These are phyloP conservation scores for Parthenolecanium corni DNA, from an alignment of 2,888 invertebrate genomes.

Conservation along the genomic window DNA sequence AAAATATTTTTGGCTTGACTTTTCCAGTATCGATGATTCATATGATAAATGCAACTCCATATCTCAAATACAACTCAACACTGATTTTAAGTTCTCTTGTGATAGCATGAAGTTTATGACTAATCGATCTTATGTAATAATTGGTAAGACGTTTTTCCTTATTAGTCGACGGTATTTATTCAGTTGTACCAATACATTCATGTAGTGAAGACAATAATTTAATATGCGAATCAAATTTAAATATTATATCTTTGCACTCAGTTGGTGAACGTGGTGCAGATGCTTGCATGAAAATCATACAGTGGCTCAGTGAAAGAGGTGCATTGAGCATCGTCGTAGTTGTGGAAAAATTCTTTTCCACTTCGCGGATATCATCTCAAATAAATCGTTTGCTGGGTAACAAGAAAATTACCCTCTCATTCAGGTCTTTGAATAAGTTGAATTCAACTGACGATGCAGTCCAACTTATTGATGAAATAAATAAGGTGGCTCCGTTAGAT, in stretches of 20 bases:
- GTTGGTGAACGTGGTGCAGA: neutral
- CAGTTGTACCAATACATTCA: too few species aligned
- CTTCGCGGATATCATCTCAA: constrained; percentile 20
- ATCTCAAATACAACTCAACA: too few species aligned
- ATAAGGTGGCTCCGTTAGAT: constrained; percentile 13
- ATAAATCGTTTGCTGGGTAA: constrained; percentile 26
- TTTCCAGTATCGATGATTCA: too few species aligned
- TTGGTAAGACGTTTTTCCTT: neutral
- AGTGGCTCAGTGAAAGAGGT: constrained; percentile 29
- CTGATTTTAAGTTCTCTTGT: neutral
- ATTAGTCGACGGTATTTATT: too few species aligned
- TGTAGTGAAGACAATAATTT: too few species aligned
- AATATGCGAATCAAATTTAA: too few species aligned
- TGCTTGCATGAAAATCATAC: constrained; percentile 5
- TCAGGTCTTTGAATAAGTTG: constrained; percentile 6
- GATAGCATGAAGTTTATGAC: neutral
- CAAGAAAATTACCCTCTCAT: constrained; percentile 13
- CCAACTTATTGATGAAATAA: constrained; percentile 8
- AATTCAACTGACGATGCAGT: neutral
- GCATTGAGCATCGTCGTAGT: constrained; percentile 24
- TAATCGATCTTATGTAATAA: neutral
- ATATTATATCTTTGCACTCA: too few species aligned
- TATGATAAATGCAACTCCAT: too few species aligned
- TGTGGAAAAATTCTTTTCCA: constrained; percentile 14
- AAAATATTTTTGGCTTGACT: too few species aligned